phyloP scores from a whole-genome alignment of 2,113 vertebrate species.

The Synchiropus splendidus region DNA sequence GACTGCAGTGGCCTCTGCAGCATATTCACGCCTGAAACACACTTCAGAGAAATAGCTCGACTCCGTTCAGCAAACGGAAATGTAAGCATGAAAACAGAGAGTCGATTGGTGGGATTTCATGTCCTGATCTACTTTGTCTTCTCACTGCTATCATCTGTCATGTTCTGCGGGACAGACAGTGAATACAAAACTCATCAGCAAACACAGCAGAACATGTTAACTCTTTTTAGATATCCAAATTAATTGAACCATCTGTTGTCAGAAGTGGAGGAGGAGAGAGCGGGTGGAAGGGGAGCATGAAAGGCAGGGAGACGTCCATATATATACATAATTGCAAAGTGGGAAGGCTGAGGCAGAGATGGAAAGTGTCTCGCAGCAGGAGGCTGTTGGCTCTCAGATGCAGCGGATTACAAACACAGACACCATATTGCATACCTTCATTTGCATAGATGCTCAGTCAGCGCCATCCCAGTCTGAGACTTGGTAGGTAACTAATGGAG shows the following conservation, averaged over 20 bases:
- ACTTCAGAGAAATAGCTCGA: too few species aligned
- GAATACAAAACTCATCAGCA: slow-evolving; percentile 22
- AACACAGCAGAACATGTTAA: slow-evolving; percentile 32
- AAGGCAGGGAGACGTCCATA: slow-evolving; percentile 10
- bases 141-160: slow-evolving; percentile 1
- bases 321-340: slow-evolving; percentile 16
- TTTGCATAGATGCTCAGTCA: slow-evolving; percentile 67
- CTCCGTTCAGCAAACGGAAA: too few species aligned
- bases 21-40: too few species aligned
- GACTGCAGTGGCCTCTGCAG: too few species aligned
- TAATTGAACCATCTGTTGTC: slow-evolving; percentile 35
- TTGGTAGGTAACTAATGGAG: slow-evolving; percentile 54
- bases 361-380: slow-evolving; percentile 19
- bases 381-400: slow-evolving; percentile 35
- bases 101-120: too few species aligned
- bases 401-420: slow-evolving; percentile 48
- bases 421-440: slow-evolving; percentile 51
- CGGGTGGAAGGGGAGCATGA: background rate
- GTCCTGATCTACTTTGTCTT: slow-evolving; percentile 4
- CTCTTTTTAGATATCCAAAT: slow-evolving; percentile 25
- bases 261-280: slow-evolving; percentile 6
- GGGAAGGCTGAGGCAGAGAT: slow-evolving; percentile 18
- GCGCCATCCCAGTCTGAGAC: slow-evolving; percentile 47
- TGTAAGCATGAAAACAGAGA: too few species aligned
- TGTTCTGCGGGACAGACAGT: too few species aligned